These are phyloP conservation scores for Pachyseris speciosa DNA, from an alignment of 64 coral and sea anemone genomes.

Conservation along the genomic window DNA sequence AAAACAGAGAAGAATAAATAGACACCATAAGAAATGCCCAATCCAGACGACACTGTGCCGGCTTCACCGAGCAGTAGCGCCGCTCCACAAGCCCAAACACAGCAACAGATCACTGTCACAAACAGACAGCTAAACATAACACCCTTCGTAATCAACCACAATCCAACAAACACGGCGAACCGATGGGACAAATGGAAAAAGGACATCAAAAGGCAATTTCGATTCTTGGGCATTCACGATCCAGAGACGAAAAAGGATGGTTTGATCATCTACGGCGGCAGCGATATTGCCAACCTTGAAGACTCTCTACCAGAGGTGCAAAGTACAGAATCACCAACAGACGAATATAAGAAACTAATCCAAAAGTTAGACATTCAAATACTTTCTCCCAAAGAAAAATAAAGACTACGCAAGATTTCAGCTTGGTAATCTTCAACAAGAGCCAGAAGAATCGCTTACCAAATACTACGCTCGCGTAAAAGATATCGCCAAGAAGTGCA, in stretches of 20 bases:
- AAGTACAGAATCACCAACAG: background rate
- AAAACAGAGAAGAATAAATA: no score
- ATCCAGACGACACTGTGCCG: background rate
- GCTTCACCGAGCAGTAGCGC: constrained; percentile 41
- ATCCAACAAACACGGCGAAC: constrained; percentile 41
- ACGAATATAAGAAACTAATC: constrained; percentile 62
- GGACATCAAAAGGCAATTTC: constrained; percentile 67
- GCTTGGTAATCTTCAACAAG: constrained; percentile 50
- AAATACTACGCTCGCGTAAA: constrained; percentile 45
- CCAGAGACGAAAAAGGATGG: constrained; percentile 62
- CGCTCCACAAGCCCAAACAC: constrained; percentile 1
- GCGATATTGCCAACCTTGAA: constrained; percentile 59
- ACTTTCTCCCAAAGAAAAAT: constrained; percentile 83
- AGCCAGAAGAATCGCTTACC: constrained; percentile 36
- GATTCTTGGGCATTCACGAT: constrained; percentile 59
- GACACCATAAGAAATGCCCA: constrained; percentile 19
- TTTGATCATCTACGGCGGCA: constrained; percentile 65
- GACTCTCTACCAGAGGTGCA: constrained; percentile 64
- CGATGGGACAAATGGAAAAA: no score
- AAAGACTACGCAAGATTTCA: constrained; percentile 71
- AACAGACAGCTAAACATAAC: constrained; percentile 64
- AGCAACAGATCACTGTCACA: constrained; percentile 28
- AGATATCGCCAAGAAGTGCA: constrained; percentile 63
- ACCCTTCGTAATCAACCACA: constrained; percentile 52
- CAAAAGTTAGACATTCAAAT: constrained; percentile 74